Evolutionary conservation across 2,113 vertebrate genomes (phyloP), one percentile per base, ranked within the genome.

Genomic region (Notarius quadriscutis): DNA sequence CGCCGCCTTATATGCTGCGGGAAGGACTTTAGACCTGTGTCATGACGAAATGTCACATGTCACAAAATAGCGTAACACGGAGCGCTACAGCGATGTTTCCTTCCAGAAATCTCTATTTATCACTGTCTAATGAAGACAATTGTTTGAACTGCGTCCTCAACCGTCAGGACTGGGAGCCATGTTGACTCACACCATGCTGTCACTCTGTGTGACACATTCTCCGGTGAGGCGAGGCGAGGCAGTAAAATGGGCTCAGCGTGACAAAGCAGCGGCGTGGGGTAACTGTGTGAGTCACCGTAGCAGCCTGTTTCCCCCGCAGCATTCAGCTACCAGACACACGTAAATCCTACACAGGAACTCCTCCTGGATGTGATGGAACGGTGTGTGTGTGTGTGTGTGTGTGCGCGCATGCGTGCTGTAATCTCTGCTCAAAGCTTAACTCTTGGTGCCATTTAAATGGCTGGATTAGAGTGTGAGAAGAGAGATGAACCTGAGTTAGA

Each of bases 271-370:
- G 22, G 63, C 2, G 48, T 63, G 86, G 82, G 34, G 22, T 62
- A n/a, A 30, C 72, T 53, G 55, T 18, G 41, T 90, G 87, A 90
- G 77, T 48, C 89, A 90, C 34, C 9, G 20, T 69, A 72, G 82
- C 65, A 34, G 50, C 55, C 4, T 74, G 41, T 74, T 48, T 72
- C 27, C 15, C 27, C 17, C 8, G 0, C 27, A 30, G 51, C 77
- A 30, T 27, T 57, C 51, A 4, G 20, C 41, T 63, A 48, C 20
- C 22, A 65, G 81, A 69, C 25, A 27, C 48, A 10, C 30, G 81
- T 53, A 83, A 83, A 69, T 83, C 81, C 81, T 41, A 41, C 62
- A 7, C 14, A 51, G 81, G 81, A 69, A 15, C 15, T 51, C 55
- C 69, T 67, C 53, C 27, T 5, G 7, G 12, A 41, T 41, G 10